These are phyloP conservation scores for Netelia inedita DNA, from an alignment of 2,888 invertebrate genomes.

Conservation along the genomic window DNA sequence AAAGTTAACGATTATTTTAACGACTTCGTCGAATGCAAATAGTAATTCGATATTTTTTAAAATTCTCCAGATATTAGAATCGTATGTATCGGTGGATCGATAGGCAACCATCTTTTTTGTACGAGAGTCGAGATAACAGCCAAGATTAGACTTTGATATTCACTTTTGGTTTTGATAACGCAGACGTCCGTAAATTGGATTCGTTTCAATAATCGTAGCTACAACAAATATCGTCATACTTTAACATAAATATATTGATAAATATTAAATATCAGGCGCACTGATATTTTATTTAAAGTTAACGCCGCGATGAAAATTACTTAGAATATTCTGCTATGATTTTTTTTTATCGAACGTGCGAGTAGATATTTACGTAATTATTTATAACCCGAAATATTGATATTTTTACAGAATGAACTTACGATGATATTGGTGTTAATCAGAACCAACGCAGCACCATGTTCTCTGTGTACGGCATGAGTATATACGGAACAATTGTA, in stretches of 20 bases:
- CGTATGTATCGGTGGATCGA: constrained; percentile 16
- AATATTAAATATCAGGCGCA: background rate
- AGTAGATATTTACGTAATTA: background rate
- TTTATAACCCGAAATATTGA: background rate
- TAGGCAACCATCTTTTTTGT: constrained; percentile 6
- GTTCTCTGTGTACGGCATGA: constrained; percentile 88
- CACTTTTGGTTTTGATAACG: constrained; percentile 5
- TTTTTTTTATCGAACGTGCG: background rate
- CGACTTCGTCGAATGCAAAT: background rate
- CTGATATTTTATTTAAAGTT: no score
- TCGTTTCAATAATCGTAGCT: constrained; percentile 26
- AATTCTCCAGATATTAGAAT: background rate
- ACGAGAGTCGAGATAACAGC: constrained; percentile 30
- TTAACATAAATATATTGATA: background rate
- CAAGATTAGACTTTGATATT: constrained; percentile 35
- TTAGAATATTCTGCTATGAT: background rate
- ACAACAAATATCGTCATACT: background rate
- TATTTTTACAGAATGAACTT: constrained; percentile 78
- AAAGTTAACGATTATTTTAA: background rate
- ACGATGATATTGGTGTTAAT: constrained; percentile 88
- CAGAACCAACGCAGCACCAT: constrained; percentile 86
- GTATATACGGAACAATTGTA: constrained; percentile 88
- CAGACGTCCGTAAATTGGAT: background rate
- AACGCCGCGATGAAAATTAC: background rate
- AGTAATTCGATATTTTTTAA: background rate